These are phyloP conservation scores for Semicossyphus pulcher DNA, from an alignment of 2,113 vertebrate genomes.

Conservation along the genomic window DNA sequence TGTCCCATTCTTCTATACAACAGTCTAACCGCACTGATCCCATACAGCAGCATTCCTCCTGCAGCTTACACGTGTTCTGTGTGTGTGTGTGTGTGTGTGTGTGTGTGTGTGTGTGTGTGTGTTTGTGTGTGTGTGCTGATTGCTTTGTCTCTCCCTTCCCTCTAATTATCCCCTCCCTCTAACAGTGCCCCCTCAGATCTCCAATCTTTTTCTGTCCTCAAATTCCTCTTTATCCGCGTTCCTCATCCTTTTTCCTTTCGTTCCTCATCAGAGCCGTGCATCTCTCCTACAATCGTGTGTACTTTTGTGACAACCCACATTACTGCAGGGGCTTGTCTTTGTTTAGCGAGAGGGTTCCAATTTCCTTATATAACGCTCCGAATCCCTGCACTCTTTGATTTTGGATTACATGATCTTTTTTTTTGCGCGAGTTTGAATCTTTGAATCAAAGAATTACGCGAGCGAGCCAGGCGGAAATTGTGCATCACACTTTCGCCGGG, in stretches of 20 bases:
- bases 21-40: constrained; percentile 45
- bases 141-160: constrained; percentile 48
- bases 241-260: constrained; percentile 45
- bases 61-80: constrained; percentile 15
- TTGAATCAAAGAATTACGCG: constrained; percentile 60
- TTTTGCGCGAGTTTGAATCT: constrained; percentile 58
- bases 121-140: constrained; percentile 1
- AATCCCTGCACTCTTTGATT: constrained; percentile 61
- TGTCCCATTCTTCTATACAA: constrained; percentile 18
- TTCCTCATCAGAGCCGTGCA: constrained; percentile 41
- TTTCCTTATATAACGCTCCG: constrained; percentile 71
- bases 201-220: constrained; percentile 54
- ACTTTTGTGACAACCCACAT: constrained; percentile 68
- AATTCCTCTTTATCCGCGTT: constrained; percentile 51
- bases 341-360: constrained; percentile 67
- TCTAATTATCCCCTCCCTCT: constrained; percentile 58
- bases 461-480: constrained; percentile 46
- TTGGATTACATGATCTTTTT: constrained; percentile 62
- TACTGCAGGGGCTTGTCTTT: constrained; percentile 68
- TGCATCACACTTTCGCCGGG: constrained; percentile 50
- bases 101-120: constrained; percentile 20
- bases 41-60: constrained; percentile 33
- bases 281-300: constrained; percentile 54
- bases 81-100: constrained; percentile 35
- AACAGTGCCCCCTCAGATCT: constrained; percentile 57